These are phyloP conservation scores for Mionectes macconnelli DNA, from an alignment of 2,113 vertebrate genomes.

Conservation along the genomic window DNA sequence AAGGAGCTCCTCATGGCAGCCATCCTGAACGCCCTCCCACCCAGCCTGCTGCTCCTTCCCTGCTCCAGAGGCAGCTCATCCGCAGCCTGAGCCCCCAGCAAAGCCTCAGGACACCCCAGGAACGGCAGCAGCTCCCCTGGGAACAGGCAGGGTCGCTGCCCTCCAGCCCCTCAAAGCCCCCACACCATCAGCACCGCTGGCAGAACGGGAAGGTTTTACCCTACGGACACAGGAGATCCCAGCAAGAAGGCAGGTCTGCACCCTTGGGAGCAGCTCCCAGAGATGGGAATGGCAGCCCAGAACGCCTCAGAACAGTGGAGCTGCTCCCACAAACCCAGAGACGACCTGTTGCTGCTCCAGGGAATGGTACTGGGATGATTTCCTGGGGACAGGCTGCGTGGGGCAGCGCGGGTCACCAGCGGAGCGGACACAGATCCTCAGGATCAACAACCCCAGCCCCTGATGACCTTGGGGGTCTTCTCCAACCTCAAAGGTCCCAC, in stretches of 20 bases:
- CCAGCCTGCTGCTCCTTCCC: background rate
- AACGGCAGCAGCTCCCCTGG: background rate
- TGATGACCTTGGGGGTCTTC: fast-evolving
- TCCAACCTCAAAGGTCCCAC: background rate
- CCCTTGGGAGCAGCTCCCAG: background rate
- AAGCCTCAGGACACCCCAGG: background rate
- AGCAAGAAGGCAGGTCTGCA: fast-evolving
- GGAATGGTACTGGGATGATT: fast-evolving
- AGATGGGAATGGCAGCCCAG: background rate
- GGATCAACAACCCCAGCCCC: background rate
- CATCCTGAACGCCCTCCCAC: background rate
- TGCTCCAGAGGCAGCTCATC: fast-evolving
- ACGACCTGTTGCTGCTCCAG: background rate
- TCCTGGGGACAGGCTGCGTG: fast-evolving
- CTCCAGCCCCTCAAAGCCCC: background rate
- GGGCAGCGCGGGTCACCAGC: fast-evolving
- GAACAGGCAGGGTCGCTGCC: background rate
- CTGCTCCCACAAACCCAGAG: fast-evolving
- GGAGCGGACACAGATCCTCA: fast-evolving
- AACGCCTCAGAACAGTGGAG: background rate
- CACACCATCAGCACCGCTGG: background rate
- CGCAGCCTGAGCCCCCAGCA: background rate
- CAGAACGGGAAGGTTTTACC: background rate
- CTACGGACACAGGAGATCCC: fast-evolving
- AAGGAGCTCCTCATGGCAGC: background rate